Evolutionary conservation across 1,140 invertebrate species (phyloP).

Genomic region (Chlorops oryzae): DNA sequence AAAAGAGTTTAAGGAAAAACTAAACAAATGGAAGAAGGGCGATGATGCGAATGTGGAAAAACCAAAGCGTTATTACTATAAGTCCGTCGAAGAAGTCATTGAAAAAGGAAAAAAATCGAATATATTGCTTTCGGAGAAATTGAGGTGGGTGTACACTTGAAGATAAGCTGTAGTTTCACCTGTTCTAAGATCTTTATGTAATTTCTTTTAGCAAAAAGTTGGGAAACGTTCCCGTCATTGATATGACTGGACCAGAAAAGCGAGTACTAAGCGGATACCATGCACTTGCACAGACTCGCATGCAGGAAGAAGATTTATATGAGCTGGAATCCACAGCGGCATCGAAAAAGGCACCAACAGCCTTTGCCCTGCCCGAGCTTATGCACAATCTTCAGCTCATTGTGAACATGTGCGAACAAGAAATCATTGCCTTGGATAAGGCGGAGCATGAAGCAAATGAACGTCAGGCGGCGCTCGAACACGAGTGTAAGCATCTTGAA

Average conservation of each 20-base stretch:
- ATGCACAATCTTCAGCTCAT: slow-evolving; percentile 87
- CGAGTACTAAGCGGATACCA: slow-evolving; percentile 92
- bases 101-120: slow-evolving; percentile 68
- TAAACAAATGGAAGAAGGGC: slow-evolving; percentile 56
- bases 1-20: slow-evolving; percentile 58
- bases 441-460: slow-evolving; percentile 71
- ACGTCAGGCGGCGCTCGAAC: slow-evolving; percentile 67
- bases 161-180: neutral
- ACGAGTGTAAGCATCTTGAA: slow-evolving; percentile 69
- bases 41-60: slow-evolving; percentile 50
- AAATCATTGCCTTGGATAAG: slow-evolving; percentile 85
- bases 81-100: slow-evolving; percentile 88
- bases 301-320: slow-evolving; percentile 55
- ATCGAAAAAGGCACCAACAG: slow-evolving; percentile 54
- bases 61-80: slow-evolving; percentile 81
- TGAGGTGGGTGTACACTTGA: slow-evolving; percentile 21
- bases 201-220: slow-evolving; percentile 50
- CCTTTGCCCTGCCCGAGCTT: slow-evolving; percentile 78
- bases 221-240: slow-evolving; percentile 93
- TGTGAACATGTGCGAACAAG: slow-evolving; percentile 89
- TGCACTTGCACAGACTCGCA: slow-evolving; percentile 64
- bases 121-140: slow-evolving; percentile 34
- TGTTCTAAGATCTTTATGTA: neutral
- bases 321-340: slow-evolving; percentile 45
- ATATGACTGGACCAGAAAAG: slow-evolving; percentile 95